Evolutionary conservation across 2,113 vertebrate genomes (phyloP).

Genomic region (Hippoglossus stenolepis): DNA sequence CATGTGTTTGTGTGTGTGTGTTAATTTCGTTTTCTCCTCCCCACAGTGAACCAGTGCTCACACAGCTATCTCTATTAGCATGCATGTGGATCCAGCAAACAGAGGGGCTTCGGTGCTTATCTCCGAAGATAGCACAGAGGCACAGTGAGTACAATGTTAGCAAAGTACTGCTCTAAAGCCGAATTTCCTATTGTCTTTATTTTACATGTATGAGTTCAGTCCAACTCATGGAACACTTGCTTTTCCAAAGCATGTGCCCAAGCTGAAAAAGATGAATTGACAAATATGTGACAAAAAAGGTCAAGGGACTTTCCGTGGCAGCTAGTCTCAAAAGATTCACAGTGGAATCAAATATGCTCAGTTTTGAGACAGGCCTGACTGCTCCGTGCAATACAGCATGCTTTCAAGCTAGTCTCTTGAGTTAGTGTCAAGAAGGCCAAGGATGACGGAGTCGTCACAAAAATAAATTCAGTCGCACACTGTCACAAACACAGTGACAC

Average conservation of each 20-base stretch:
- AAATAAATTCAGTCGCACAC: constrained; percentile 36
- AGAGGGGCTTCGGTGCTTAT: constrained; percentile 38
- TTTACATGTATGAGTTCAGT: constrained; percentile 32
- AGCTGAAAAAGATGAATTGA: constrained; percentile 43
- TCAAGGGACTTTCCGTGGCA: constrained; percentile 36
- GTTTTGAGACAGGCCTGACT: constrained; percentile 41
- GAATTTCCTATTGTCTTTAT: constrained; percentile 26
- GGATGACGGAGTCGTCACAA: constrained; percentile 55
- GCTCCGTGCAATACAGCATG: constrained; percentile 43
- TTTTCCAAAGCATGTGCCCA: constrained; percentile 29
- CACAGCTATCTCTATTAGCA: constrained; percentile 53
- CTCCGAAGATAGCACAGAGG: constrained; percentile 54
- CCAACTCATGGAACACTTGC: constrained; percentile 33
- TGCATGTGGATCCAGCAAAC: constrained; percentile 57
- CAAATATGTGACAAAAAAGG: constrained; percentile 38
- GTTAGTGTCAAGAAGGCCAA: constrained; percentile 57
- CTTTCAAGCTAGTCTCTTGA: constrained; percentile 46
- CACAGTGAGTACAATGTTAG: constrained; percentile 21
- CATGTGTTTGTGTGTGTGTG: constrained; percentile 33
- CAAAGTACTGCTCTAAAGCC: constrained; percentile 19
- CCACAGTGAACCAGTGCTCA: constrained; percentile 38
- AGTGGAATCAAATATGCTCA: constrained; percentile 38
- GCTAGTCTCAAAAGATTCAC: constrained; percentile 33
- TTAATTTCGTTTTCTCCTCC: constrained; percentile 43
- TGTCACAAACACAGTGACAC: constrained; percentile 55